phyloP scores from a whole-genome alignment of 2,797 vertebrate species.

The Anguilla megastoma region DNA sequence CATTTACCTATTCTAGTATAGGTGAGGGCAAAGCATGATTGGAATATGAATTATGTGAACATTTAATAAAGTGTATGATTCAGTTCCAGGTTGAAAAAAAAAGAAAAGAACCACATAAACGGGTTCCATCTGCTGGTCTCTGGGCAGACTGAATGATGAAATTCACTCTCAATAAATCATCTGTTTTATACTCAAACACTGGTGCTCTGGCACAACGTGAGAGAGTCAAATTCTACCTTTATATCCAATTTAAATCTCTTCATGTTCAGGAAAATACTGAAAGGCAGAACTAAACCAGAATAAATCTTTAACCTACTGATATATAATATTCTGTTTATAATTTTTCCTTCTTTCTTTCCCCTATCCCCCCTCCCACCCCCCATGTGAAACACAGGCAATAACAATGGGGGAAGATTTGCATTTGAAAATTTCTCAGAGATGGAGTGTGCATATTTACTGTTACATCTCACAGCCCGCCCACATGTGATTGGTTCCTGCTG shows the following conservation, averaged over 20 bases:
- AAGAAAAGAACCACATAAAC: background rate
- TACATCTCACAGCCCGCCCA: background rate
- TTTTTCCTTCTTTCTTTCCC: background rate
- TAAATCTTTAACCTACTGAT: background rate
- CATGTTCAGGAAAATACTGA: background rate
- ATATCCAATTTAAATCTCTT: background rate
- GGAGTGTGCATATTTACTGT: background rate
- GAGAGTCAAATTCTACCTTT: background rate
- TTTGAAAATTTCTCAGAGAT: background rate
- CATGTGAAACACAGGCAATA: background rate
- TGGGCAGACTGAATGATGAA: background rate
- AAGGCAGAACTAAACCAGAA: background rate
- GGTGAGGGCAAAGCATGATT: background rate
- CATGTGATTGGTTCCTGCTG: background rate
- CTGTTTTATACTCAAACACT: background rate
- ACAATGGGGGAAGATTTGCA: background rate
- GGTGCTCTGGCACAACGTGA: background rate
- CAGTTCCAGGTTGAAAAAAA: background rate
- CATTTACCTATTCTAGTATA: conserved; percentile 9
- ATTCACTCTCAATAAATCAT: background rate
- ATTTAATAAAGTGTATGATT: conserved; percentile 19
- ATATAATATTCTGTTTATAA: background rate
- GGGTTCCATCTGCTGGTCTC: background rate
- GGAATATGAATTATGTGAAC: conserved; percentile 18
- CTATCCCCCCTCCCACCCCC: background rate